Evolutionary conservation across 2,113 vertebrate genomes (phyloP).

Genomic region (Physeter macrocephalus): DNA sequence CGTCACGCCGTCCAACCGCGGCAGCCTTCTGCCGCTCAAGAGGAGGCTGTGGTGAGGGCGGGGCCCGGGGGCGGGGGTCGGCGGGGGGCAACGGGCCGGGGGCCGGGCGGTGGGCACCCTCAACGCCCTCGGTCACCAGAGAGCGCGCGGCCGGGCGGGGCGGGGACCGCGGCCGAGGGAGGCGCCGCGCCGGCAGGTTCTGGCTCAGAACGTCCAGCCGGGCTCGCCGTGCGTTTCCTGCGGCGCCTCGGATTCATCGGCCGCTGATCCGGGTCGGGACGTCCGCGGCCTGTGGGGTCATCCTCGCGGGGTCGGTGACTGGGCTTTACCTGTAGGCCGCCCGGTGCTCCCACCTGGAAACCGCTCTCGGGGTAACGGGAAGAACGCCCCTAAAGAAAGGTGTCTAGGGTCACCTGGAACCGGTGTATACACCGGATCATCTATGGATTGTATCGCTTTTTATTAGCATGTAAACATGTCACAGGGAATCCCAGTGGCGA

Average conservation of each 20-base stretch:
- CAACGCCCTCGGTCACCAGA: background rate
- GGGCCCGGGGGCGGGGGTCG: conserved; percentile 28
- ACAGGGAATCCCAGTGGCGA: background rate
- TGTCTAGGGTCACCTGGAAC: background rate
- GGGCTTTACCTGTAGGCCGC: background rate
- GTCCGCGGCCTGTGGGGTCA: background rate
- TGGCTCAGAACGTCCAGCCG: background rate
- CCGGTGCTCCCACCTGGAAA: conserved; percentile 10
- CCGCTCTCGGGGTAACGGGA: background rate
- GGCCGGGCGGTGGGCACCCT: background rate
- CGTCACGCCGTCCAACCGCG: conserved; percentile 97
- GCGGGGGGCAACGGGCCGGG: background rate
- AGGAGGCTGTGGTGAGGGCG: conserved; percentile 96
- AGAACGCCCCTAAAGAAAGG: background rate
- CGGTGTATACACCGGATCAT: background rate
- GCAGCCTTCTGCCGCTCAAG: conserved; percentile 95
- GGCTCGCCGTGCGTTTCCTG: background rate
- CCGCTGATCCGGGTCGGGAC: background rate
- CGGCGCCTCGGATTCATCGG: background rate
- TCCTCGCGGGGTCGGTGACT: background rate
- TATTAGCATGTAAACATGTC: background rate
- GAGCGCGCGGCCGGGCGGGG: background rate
- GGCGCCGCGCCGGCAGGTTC: background rate
- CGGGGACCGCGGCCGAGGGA: background rate
- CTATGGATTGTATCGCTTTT: background rate